Base-by-base conservation (phyloP, 53 echinoderm and acorn worm genomes). In the Holothuria leucospilota region DNA sequence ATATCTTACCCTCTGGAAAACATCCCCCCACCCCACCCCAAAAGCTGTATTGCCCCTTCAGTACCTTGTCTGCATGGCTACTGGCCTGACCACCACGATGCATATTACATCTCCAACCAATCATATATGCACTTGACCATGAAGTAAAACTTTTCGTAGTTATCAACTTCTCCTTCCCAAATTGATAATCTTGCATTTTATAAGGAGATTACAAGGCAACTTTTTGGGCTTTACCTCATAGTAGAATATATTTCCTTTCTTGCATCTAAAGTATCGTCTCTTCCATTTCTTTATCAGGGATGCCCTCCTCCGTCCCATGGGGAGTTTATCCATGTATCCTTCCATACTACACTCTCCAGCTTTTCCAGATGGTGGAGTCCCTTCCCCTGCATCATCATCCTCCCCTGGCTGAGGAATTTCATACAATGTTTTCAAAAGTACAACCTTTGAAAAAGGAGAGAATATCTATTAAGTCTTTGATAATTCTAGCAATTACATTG, bases 211-310 rank as follows among this genome's bases (percentile, higher is more conserved):
- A 34, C 34, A 34, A 2, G 34, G 34, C 18, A 18, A 56, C 16
- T 16, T 18, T 56, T 9, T 56, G 18, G 16, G 18, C 56, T 30
- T 58, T 46, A 97, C 97, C 95, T 99, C 99, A 79, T 96, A 96
- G 68, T 99, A 99, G 89, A 96, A 99, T 58, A 96, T 87, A 85
- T 96, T 99, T n/a, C 95, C 99, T 77, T 85, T 89, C 78, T 95
- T 99, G 66, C 96, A 94, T 28, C 99, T 85, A 89, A 98, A 99
- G 90, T 99, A 99, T 56, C 99, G 86, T 83, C 93, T 99, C 87
- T 99, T 99, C 99, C 99, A 99, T 79, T 95, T 95, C 89, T 99
- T 99, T 82, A 99, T 99, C 65, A 99, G 92, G 15, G 99, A 94
- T 14, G 95, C 99, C 40, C 93, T 85, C 63, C 93, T 86, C 42